Percentiles rank a stretch among this genome's conserved stretches.
Conservation (phyloP, 1,140 invertebrate genomes). For the Phortica variegata region DNA sequence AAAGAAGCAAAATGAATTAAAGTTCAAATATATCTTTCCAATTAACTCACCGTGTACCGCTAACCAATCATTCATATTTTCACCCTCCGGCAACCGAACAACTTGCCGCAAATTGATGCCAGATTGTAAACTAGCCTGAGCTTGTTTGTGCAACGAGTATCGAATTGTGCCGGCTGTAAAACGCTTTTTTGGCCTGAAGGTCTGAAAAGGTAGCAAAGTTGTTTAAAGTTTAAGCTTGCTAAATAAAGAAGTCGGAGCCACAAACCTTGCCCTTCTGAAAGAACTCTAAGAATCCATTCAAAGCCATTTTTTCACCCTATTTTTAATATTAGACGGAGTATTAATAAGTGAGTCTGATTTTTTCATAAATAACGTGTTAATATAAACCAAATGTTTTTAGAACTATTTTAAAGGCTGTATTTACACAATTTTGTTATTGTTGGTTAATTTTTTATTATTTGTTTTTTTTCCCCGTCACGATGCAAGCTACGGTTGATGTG, state of each 20-base stretch:
- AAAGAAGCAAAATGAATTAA: not conserved
- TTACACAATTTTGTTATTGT: no score
- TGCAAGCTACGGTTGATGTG: no score
- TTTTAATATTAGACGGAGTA: no score
- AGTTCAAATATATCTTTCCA: not conserved
- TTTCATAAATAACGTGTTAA: no score
- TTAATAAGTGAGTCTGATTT: no score
- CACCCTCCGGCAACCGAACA: constrained; percentile 82
- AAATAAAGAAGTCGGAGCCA: not conserved
- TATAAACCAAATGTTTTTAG: no score
- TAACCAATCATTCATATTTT: constrained; percentile 92
- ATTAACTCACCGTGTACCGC: constrained; percentile 83
- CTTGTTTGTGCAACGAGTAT: constrained; percentile 91
- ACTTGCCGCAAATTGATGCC: constrained; percentile 86
- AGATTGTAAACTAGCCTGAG: constrained; percentile 90
- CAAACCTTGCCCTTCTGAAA: constrained; percentile 78
- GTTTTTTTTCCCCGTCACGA: no score
- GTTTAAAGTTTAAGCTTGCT: not conserved
- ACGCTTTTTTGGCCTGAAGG: constrained; percentile 86
- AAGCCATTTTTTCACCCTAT: constrained; percentile 58
- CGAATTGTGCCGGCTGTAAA: constrained; percentile 88
- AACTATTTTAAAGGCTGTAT: no score
- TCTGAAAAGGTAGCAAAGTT: constrained; percentile 61
- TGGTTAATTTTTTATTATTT: no score
- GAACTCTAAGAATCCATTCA: constrained; percentile 75